Evolutionary conservation across 2,888 invertebrate species (phyloP), one percentile per base, ranked within the genome.

Genomic region (Cephus sareptanus): DNA sequence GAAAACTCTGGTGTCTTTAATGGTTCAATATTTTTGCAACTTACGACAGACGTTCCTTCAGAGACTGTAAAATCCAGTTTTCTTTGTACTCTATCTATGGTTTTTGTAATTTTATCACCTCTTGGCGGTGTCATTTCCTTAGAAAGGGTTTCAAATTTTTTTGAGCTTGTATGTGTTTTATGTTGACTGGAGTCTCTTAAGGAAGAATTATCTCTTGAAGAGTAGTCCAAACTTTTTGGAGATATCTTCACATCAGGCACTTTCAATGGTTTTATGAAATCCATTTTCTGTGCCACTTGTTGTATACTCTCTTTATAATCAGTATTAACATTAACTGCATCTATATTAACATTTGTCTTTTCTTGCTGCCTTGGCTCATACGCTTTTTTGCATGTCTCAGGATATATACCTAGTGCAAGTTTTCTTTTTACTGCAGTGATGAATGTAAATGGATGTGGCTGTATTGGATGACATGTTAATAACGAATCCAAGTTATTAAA

Each of bases 351-450:
- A 30, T 82, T 81, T 40, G 35, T 75, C 73, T 76, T 78, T 78
- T 69, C 71, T 75, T 74, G 0, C 70, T 81, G 77, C 40, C 79
- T 79, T 33, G 82, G 77, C 76, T 87, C 85, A 74, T 87, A 84
- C 23, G 77, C 75, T 79, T 85, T 87, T 40, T 87, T 85, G 23
- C 77, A 79, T 1, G 80, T 78, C 69, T 86, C 86, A 73, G 85
- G 80, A 79, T 85, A 83, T 76, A 86, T 86, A 9, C 85, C 84
- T 35, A 89, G 78, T 40, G 86, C 87, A 76, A 94, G 87, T 85
- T 95, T 95, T 80, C 93, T 91, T 83, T 94, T 93, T 12, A 94
- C 93, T 74, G 93, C 94, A 86, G 92, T 93, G 73, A 94, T 93
- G 85, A 94, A 94, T 85, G 94, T 94, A 83, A 94, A 94, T 30